A percentile compares a stretch with the other conserved stretches of the same genome.
Conservation (phyloP, 2,113 vertebrate genomes). For the Oncorhynchus keta region DNA sequence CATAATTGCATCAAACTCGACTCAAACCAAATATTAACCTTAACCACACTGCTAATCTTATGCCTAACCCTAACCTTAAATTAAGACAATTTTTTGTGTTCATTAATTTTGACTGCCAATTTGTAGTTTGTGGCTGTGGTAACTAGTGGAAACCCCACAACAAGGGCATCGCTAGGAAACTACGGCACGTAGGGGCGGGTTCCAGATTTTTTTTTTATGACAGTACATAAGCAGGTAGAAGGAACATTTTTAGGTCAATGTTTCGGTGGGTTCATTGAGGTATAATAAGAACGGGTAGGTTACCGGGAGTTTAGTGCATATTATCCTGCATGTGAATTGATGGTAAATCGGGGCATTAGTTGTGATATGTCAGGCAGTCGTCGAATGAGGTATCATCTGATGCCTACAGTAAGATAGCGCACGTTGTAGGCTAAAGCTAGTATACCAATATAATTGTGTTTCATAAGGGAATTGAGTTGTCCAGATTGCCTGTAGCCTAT, state of each 20-base stretch:
- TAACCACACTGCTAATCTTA: no score
- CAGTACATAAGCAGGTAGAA: constrained; percentile 6
- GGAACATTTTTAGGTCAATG: not conserved
- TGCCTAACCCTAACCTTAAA: no score
- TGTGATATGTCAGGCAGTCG: not conserved
- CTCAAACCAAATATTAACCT: no score
- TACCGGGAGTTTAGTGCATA: not conserved
- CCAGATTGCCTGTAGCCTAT: not conserved
- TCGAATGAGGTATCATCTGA: not conserved
- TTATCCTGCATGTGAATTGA: not conserved
- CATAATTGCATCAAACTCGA: no score
- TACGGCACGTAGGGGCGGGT: constrained; percentile 2
- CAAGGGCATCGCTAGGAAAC: not conserved
- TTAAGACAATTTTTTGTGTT: no score
- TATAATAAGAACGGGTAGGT: not conserved
- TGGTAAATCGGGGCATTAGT: not conserved
- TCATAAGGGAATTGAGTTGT: no score
- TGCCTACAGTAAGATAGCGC: not conserved
- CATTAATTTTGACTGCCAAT: no score
- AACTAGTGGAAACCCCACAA: not conserved
- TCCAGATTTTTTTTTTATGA: not conserved
- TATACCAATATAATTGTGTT: not conserved
- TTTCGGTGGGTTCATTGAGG: not conserved
- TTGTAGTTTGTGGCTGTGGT: no score
- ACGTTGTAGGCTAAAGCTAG: not conserved